phyloP scores from a whole-genome alignment of 1,140 invertebrate species.

The Carposina sasakii region DNA sequence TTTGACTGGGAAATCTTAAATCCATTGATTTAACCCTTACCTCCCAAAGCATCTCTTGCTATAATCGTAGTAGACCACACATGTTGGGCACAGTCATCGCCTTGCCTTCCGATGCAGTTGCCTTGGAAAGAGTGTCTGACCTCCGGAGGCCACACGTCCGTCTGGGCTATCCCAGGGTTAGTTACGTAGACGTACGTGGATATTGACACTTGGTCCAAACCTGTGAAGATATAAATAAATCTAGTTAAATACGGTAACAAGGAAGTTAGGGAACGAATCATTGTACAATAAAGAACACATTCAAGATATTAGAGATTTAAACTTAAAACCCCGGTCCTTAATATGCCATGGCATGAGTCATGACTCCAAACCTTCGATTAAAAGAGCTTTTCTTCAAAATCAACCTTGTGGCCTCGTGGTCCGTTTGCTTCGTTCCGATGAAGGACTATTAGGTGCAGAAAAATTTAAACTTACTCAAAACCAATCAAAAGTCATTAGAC shows the following conservation, averaged over 20 bases:
- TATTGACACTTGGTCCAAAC: constrained; percentile 53
- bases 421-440: too few relatives aligned
- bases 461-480: too few relatives aligned
- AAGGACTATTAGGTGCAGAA: too few relatives aligned
- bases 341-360: too few relatives aligned
- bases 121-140: constrained; percentile 72
- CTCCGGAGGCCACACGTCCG: constrained; percentile 60
- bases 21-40: constrained; percentile 37
- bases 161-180: constrained; percentile 40
- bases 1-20: too few relatives aligned
- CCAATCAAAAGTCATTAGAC: too few relatives aligned
- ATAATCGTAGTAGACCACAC: constrained; percentile 77
- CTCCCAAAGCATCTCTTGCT: constrained; percentile 73
- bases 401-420: too few relatives aligned
- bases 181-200: constrained; percentile 68
- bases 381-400: too few relatives aligned
- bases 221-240: too few relatives aligned
- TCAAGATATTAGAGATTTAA: too few relatives aligned
- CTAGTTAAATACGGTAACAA: not conserved
- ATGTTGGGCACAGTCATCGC: constrained; percentile 69
- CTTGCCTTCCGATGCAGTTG: constrained; percentile 65
- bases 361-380: too few relatives aligned
- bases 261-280: not conserved
- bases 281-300: constrained; percentile 12
- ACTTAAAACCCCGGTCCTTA: too few relatives aligned